These are phyloP conservation scores for Diabrotica undecimpunctata DNA, from an alignment of 1,140 invertebrate species.

Conservation along the genomic window DNA sequence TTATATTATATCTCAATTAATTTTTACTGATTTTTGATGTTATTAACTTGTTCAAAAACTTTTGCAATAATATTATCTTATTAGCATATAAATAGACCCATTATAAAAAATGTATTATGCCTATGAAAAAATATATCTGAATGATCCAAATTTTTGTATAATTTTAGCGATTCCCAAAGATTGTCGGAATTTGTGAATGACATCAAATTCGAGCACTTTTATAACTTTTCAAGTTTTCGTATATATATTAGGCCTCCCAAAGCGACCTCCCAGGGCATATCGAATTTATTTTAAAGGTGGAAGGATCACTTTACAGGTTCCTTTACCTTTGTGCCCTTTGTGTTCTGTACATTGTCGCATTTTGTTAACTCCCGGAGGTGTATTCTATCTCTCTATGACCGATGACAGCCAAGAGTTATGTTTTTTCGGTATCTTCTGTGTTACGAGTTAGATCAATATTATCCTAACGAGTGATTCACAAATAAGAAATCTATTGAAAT, in stretches of 20 bases:
- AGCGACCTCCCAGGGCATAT: background rate
- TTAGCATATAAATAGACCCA: too few species aligned
- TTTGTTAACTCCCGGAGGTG: constrained; percentile 16
- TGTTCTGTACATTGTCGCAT: background rate
- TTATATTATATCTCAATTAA: too few species aligned
- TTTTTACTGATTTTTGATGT: too few species aligned
- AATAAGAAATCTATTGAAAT: background rate
- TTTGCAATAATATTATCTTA: too few species aligned
- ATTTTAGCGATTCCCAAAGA: too few species aligned
- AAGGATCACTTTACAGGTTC: constrained; percentile 11
- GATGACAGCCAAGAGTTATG: constrained; percentile 10
- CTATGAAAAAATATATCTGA: too few species aligned
- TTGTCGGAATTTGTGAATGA: too few species aligned
- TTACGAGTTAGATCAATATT: constrained; percentile 1
- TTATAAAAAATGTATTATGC: too few species aligned
- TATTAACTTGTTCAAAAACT: too few species aligned
- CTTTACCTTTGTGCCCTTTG: constrained; percentile 6
- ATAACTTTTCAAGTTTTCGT: too few species aligned
- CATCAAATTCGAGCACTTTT: too few species aligned
- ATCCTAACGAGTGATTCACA: background rate
- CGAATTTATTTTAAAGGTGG: constrained; percentile 10
- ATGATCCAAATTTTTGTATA: too few species aligned
- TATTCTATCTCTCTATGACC: constrained; percentile 12
- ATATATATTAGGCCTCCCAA: constrained; percentile 11
- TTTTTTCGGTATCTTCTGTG: background rate